These are phyloP conservation scores for Lapara coniferarum DNA, from an alignment of 2,888 invertebrate species.

Conservation along the genomic window DNA sequence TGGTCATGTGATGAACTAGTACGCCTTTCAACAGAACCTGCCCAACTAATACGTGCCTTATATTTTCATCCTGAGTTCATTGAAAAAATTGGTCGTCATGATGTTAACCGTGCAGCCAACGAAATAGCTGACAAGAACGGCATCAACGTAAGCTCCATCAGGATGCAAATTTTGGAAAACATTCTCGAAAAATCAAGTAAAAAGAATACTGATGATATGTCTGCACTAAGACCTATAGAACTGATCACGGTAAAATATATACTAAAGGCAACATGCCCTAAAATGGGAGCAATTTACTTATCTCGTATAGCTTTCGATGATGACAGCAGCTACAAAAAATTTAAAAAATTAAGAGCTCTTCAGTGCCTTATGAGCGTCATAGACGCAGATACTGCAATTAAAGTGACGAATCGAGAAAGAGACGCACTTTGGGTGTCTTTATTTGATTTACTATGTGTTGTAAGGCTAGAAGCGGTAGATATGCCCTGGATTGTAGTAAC, in stretches of 20 bases:
- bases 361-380: constrained; percentile 79
- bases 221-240: constrained; percentile 63
- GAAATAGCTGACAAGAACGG: constrained; percentile 80
- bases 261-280: constrained; percentile 77
- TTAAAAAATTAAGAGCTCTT: constrained; percentile 75
- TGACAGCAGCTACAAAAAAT: constrained; percentile 73
- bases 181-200: constrained; percentile 64
- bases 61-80: constrained; percentile 75
- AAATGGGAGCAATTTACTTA: constrained; percentile 80
- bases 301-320: constrained; percentile 78
- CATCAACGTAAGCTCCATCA: constrained; percentile 74
- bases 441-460: constrained; percentile 69
- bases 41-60: constrained; percentile 73
- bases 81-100: constrained; percentile 69
- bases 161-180: constrained; percentile 78
- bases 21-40: constrained; percentile 71
- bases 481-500: constrained; percentile 77
- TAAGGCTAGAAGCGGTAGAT: constrained; percentile 72
- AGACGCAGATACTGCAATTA: constrained; percentile 73
- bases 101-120: constrained; percentile 75
- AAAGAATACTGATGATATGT: constrained; percentile 53
- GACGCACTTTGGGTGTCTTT: constrained; percentile 72
- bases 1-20: constrained; percentile 78
- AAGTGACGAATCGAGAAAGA: constrained; percentile 72
- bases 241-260: constrained; percentile 78